Conservation (phyloP, 2,113 vertebrate species). For the Microtus oregoni region DNA sequence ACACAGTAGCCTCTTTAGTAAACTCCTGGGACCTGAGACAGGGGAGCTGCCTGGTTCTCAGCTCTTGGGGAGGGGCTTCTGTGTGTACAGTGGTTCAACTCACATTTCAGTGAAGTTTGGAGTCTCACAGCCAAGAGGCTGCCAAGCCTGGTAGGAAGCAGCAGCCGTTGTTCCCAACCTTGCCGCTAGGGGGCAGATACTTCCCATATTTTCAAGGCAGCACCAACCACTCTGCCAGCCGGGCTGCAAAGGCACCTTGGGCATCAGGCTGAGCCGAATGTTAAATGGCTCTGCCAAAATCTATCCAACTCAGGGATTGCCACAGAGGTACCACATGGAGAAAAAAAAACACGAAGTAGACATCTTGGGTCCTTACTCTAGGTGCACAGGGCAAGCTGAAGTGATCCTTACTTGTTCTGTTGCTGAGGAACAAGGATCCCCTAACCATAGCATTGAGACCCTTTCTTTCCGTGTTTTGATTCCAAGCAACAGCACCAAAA, state of each 20-base stretch:
- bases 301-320: background rate
- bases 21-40: too few species aligned
- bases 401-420: background rate
- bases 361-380: background rate
- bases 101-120: too few species aligned
- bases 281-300: background rate
- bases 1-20: background rate
- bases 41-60: background rate
- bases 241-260: slow-evolving; percentile 4
- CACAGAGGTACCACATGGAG: background rate
- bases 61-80: background rate
- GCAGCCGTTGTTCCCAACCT: background rate
- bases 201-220: slow-evolving; percentile 30
- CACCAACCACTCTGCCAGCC: background rate
- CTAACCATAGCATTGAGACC: background rate
- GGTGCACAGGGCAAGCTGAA: too few species aligned
- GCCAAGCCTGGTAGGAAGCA: fast-evolving
- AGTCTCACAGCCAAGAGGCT: too few species aligned
- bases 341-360: background rate
- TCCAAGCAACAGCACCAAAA: background rate
- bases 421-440: background rate
- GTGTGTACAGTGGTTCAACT: too few species aligned
- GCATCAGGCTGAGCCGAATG: background rate
- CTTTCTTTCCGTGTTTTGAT: background rate
- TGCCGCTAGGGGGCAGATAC: slow-evolving; percentile 83